Conservation (phyloP, 2,113 vertebrate genomes). For the Campylomormyrus numenius region DNA sequence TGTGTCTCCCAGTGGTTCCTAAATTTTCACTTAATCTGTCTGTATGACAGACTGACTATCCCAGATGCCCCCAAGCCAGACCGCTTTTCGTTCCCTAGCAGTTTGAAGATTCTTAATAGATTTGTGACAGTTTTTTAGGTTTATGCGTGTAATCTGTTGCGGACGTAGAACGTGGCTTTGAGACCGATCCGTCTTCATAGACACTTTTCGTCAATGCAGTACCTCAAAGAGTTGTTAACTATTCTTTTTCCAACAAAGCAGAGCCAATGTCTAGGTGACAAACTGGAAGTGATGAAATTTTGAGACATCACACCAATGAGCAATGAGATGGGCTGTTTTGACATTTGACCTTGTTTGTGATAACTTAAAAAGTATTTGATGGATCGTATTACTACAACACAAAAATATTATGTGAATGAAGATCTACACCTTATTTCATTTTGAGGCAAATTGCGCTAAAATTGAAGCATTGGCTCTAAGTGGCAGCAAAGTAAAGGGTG, state of each 20-base stretch:
- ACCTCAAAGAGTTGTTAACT: background rate
- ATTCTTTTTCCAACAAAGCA: background rate
- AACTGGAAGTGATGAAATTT: background rate
- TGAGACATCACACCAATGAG: background rate
- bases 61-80: background rate
- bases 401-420: too few species aligned
- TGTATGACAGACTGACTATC: background rate
- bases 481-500: too few species aligned
- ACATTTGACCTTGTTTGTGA: too few species aligned
- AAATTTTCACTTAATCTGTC: background rate
- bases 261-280: background rate
- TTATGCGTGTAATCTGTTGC: background rate
- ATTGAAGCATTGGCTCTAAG: too few species aligned
- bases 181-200: background rate
- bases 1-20: background rate
- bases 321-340: too few species aligned
- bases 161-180: background rate
- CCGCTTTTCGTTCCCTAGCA: too few species aligned
- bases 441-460: too few species aligned
- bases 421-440: too few species aligned
- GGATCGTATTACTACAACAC: too few species aligned
- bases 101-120: background rate
- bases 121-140: background rate
- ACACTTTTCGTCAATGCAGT: background rate
- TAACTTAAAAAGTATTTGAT: too few species aligned